phyloP scores from a whole-genome alignment of 2,113 vertebrate species.

The Tetrao urogallus region DNA sequence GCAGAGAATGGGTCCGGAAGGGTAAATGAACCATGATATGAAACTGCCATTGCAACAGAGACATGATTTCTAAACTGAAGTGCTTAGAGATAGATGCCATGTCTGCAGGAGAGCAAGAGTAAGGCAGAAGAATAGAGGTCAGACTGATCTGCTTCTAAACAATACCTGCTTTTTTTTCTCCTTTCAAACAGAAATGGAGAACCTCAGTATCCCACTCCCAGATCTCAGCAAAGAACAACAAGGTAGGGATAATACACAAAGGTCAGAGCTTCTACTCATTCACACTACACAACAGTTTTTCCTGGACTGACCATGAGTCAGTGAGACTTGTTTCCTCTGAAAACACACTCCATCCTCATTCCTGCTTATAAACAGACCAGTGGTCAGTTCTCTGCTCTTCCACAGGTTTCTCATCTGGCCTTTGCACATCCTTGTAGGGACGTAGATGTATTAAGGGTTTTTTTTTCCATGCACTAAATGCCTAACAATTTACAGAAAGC shows the following conservation, averaged over 20 bases:
- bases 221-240: conserved; percentile 34
- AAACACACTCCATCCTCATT: neutral
- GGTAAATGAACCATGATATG: conserved; percentile 18
- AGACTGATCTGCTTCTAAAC: neutral
- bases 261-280: neutral
- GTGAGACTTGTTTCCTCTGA: neutral
- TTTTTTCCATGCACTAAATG: neutral
- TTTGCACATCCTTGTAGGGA: neutral
- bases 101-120: neutral
- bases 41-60: conserved; percentile 26
- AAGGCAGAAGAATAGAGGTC: neutral
- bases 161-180: neutral
- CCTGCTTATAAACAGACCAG: neutral
- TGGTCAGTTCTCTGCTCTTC: neutral
- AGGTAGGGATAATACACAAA: conserved; percentile 28
- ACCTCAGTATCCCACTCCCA: neutral
- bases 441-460: neutral
- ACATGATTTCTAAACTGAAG: conserved; percentile 19
- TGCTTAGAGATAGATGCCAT: neutral
- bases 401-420: neutral
- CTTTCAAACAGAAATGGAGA: conserved; percentile 52
- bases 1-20: neutral
- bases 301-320: neutral
- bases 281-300: neutral
- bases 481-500: neutral